Percentiles rank a stretch among this genome's conserved stretches.
phyloP scores from a whole-genome alignment of 2,113 vertebrate genomes.

The Carettochelys insculpta region DNA sequence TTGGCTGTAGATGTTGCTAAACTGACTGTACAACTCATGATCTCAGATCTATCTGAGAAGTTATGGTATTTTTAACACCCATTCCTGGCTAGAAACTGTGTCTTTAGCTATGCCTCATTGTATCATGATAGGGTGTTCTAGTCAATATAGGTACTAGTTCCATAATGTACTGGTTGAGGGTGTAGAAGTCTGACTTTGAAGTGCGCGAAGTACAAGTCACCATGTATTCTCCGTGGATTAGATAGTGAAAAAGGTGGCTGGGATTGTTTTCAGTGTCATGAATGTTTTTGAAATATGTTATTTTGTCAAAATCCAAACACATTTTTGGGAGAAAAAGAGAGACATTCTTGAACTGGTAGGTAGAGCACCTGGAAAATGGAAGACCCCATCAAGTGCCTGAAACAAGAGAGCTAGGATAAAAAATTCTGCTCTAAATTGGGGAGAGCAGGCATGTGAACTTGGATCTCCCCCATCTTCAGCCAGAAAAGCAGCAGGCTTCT shows the following conservation, averaged over 20 bases:
- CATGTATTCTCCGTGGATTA: background rate
- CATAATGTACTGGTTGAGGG: background rate
- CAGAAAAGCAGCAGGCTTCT: too few species aligned
- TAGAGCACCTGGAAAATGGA: too few species aligned
- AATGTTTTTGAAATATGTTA: too few species aligned
- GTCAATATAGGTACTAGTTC: background rate
- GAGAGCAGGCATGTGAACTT: too few species aligned
- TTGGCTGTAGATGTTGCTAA: background rate
- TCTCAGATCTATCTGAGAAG: background rate
- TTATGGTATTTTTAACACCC: slow-evolving; percentile 1
- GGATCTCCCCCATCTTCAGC: too few species aligned
- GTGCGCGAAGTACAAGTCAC: background rate
- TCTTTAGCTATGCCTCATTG: background rate
- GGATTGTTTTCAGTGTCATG: too few species aligned
- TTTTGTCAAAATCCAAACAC: too few species aligned
- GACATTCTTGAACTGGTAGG: too few species aligned
- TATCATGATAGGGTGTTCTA: background rate
- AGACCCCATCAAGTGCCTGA: too few species aligned
- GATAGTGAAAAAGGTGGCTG: background rate
- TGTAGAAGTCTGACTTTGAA: background rate
- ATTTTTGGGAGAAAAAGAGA: too few species aligned
- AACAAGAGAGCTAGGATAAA: too few species aligned
- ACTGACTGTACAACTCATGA: slow-evolving; percentile 24
- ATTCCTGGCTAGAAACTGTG: slow-evolving; percentile 8
- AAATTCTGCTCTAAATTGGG: too few species aligned